A percentile compares a stretch with the other conserved stretches of the same genome.
Evolutionary conservation across 2,888 invertebrate genomes (phyloP).

Genomic region (Ypsolopha sequella): DNA sequence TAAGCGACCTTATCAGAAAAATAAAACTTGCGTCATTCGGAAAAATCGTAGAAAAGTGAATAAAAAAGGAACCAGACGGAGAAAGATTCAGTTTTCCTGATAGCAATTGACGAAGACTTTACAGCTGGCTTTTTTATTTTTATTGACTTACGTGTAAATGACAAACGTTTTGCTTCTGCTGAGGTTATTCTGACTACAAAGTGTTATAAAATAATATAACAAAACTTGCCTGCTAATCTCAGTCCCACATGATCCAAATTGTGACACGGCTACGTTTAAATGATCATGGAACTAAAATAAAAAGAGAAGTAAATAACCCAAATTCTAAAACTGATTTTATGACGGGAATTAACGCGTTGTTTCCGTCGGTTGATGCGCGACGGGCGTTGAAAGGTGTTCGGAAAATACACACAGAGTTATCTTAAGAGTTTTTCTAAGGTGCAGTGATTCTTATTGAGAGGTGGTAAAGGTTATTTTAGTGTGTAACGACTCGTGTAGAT

Average conservation of each 20-base stretch:
- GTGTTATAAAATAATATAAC: neutral
- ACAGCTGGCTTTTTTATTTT: too few relatives aligned
- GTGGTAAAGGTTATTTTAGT: neutral
- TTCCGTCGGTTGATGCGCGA: conserved; percentile 68
- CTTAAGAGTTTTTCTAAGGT: neutral
- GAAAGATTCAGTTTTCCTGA: too few relatives aligned
- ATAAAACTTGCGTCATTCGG: too few relatives aligned
- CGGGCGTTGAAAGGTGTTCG: conserved; percentile 67
- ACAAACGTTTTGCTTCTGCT: neutral
- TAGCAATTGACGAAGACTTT: too few relatives aligned
- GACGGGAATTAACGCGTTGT: conserved; percentile 71
- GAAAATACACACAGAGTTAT: conserved; percentile 42
- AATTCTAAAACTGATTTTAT: conserved; percentile 71
- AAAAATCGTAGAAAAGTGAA: too few relatives aligned
- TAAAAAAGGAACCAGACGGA: too few relatives aligned
- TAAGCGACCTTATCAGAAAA: too few relatives aligned
- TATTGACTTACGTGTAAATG: neutral
- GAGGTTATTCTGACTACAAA: neutral
- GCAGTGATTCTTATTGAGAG: neutral
- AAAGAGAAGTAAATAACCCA: conserved; percentile 70
- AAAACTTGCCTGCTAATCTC: conserved; percentile 19
- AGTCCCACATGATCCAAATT: conserved; percentile 44
- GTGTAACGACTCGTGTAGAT: neutral
- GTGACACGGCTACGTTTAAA: conserved; percentile 59
- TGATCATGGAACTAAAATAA: conserved; percentile 67